These are phyloP conservation scores for Siphamia tubifer DNA, from an alignment of 2,113 vertebrate species.

Conservation along the genomic window DNA sequence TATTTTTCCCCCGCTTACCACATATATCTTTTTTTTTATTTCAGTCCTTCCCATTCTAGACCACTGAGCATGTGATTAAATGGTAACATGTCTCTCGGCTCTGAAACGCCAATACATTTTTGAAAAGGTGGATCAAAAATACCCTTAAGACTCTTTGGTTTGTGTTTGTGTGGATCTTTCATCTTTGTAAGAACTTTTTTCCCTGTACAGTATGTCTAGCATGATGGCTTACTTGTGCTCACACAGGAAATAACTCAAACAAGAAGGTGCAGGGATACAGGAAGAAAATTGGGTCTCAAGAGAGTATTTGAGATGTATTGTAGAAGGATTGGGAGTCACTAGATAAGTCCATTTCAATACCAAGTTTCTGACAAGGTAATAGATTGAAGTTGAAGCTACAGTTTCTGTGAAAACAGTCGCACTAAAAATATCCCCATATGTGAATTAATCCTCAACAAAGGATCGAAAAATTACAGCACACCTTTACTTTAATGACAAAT, in stretches of 20 bases:
- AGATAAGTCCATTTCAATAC: conserved; percentile 47
- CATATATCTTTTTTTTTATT: not conserved
- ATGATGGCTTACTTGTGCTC: conserved; percentile 41
- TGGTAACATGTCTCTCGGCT: not conserved
- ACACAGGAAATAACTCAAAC: conserved; percentile 47
- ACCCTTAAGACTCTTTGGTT: conserved; percentile 2
- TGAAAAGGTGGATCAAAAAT: not conserved
- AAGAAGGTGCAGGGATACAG: conserved; percentile 18
- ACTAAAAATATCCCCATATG: not conserved
- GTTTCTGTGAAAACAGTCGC: not conserved
- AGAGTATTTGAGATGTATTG: conserved; percentile 45
- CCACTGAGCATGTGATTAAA: not conserved
- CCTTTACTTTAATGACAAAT: not conserved
- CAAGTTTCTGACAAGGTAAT: conserved; percentile 53
- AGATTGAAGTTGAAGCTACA: conserved; percentile 3
- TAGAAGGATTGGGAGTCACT: conserved; percentile 13
- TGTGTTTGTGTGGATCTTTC: conserved; percentile 19
- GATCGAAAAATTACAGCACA: not conserved
- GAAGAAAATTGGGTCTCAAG: conserved; percentile 45
- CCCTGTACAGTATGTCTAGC: conserved; percentile 22
- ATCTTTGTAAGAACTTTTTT: conserved; percentile 29
- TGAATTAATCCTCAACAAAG: not conserved
- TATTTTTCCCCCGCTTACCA: not conserved
- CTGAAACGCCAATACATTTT: not conserved
- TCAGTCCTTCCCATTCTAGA: not conserved